Base-by-base conservation (phyloP, 2,797 vertebrate species). In the Sandelia bainsii region DNA sequence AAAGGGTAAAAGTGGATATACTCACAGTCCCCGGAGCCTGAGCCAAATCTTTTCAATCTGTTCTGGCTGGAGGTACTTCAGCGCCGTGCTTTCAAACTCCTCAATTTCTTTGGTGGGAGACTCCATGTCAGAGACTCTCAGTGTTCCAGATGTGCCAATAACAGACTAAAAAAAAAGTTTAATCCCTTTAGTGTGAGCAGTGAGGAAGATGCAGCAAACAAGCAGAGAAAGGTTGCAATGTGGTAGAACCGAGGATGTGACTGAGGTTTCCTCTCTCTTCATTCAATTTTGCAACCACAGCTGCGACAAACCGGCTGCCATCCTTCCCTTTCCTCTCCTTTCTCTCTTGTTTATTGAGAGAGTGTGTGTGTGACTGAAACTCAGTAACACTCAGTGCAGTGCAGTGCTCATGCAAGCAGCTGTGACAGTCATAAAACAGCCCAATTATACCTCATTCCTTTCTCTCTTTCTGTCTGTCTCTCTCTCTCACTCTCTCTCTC, bases 11-110 rank as follows among this genome's bases (percentile, higher is more conserved):
- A 84, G 77, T 87, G 67, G 44, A 45, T 94, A 80, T 96, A 99
- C 98, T 99, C 92, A 99, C 98, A 99, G 94, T 94, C 98, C 97
- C 67, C 97, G 95, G 77, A 99, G 97, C 67, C 97, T 92, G 72
- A 99, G 97, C 98, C 98, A 99, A 90, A 99, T 99, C 93, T 99
- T 99, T 94, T 99, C 98, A 54, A 99, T 99, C 90, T 99, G 98
- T 70, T 99, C 98, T 0, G 98, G 97, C 81, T 98, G 98, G 22
- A 99, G 95, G 83, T 99, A 97, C 94, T 98, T 98, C 88, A 99
- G 94, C 68, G 98, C 96, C 81, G 96, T 98, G 94, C 95, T 98
- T 93, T 99, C 98, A 91, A 99, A 99, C 96, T 99, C 97, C 95
- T 99, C 98, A 1, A 99, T 99, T 90, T 99, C 98, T 94, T 97